These are phyloP conservation scores for Halictus quadricinctus DNA, from an alignment of 2,888 invertebrate genomes.

Conservation along the genomic window DNA sequence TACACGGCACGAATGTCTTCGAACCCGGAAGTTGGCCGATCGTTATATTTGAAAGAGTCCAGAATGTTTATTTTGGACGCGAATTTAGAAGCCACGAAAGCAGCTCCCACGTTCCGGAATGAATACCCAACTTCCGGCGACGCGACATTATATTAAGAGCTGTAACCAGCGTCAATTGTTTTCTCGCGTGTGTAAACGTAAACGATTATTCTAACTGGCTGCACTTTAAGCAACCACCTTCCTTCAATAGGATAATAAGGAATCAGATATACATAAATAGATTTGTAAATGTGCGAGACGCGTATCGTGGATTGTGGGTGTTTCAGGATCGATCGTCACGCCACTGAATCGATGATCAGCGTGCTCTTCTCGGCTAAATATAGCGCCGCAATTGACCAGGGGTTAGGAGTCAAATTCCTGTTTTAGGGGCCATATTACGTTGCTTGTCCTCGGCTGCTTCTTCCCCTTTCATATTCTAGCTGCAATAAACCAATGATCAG, in stretches of 20 bases:
- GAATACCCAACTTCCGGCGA: background rate
- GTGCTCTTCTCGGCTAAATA: slow-evolving; percentile 25
- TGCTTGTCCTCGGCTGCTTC: background rate
- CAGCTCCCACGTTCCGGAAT: background rate
- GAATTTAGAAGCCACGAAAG: background rate
- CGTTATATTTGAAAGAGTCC: background rate
- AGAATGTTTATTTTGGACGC: background rate
- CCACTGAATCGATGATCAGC: background rate
- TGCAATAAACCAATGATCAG: background rate
- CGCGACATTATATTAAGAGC: background rate
- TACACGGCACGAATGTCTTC: background rate
- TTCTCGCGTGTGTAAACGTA: slow-evolving; percentile 20
- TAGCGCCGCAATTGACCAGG: slow-evolving; percentile 23
- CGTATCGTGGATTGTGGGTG: background rate
- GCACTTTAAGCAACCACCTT: slow-evolving; percentile 6
- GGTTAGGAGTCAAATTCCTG: slow-evolving; percentile 11
- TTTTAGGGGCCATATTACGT: background rate
- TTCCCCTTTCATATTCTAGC: background rate
- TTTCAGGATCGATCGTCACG: background rate
- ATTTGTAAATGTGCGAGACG: background rate
- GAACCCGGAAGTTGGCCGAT: background rate
- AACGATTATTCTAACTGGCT: slow-evolving; percentile 29
- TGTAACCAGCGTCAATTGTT: slow-evolving; percentile 42
- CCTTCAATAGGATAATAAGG: slow-evolving; percentile 12
- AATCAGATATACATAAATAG: background rate